phyloP scores from a whole-genome alignment of 2,888 invertebrate genomes.

The Ectemnius lituratus region DNA sequence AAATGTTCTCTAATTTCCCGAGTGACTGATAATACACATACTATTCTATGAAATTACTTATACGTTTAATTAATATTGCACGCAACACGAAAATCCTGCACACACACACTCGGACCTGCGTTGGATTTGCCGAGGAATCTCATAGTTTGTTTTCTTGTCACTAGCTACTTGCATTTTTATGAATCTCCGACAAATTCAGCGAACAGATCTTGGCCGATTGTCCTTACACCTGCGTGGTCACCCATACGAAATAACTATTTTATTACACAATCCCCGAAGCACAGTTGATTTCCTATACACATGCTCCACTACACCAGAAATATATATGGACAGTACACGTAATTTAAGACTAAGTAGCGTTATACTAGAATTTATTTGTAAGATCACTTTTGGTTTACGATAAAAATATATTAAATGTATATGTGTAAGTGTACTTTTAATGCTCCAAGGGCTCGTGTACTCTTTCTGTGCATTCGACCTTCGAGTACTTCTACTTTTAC shows the following conservation, averaged over 20 bases:
- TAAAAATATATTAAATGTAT: constrained; percentile 67
- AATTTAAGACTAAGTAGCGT: constrained; percentile 49
- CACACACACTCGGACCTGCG: not conserved
- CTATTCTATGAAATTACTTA: too few species aligned
- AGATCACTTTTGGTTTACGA: constrained; percentile 65
- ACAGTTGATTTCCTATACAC: constrained; percentile 49
- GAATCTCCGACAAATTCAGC: constrained; percentile 18
- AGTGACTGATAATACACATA: too few species aligned
- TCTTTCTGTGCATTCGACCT: constrained; percentile 13
- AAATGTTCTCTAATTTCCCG: too few species aligned
- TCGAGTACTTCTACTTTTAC: not conserved
- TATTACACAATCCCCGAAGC: constrained; percentile 53
- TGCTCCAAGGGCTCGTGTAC: constrained; percentile 25
- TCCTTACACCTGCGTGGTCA: constrained; percentile 34
- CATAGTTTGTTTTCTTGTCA: constrained; percentile 13
- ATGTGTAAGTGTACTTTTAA: constrained; percentile 54
- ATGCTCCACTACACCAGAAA: constrained; percentile 45
- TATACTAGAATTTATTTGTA: constrained; percentile 62
- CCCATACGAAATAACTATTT: constrained; percentile 57
- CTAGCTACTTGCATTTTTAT: constrained; percentile 23
- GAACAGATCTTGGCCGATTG: constrained; percentile 25
- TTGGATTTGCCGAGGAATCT: constrained; percentile 1
- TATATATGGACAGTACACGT: constrained; percentile 52
- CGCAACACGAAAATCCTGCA: too few species aligned
- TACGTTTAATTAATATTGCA: too few species aligned